Evolutionary conservation across 2,888 invertebrate genomes (phyloP).

Genomic region (Scaptomyza reducta): DNA sequence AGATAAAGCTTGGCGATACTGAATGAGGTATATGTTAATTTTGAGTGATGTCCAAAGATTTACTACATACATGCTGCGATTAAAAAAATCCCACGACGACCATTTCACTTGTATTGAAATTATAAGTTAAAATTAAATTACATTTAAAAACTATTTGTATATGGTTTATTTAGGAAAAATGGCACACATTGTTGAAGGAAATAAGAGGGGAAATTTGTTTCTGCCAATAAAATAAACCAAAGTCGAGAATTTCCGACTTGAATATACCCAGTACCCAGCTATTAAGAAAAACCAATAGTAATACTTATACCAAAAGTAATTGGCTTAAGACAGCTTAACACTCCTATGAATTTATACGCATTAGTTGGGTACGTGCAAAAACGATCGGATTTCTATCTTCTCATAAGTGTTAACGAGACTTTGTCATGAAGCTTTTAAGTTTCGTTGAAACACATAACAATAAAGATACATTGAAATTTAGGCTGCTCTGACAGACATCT

Average conservation of each 20-base stretch:
- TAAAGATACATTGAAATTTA: no score
- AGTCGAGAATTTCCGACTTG: not conserved
- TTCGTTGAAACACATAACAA: no score
- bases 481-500: no score
- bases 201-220: not conserved
- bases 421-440: no score
- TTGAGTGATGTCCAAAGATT: not conserved
- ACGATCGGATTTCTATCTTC: not conserved
- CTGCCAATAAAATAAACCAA: not conserved
- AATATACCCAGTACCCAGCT: not conserved
- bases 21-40: slow-evolving; percentile 4
- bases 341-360: no score
- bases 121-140: not conserved
- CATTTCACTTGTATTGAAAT: not conserved
- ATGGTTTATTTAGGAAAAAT: not conserved
- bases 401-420: no score
- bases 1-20: not conserved
- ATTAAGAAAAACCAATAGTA: not conserved
- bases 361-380: no score
- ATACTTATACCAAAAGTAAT: not conserved
- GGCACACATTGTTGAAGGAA: no score
- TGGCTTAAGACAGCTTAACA: no score
- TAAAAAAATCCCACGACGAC: not conserved
- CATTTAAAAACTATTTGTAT: not conserved
- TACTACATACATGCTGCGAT: slow-evolving; percentile 10